Conservation (phyloP, 2,888 invertebrate species). For the Bimastos eiseni region DNA sequence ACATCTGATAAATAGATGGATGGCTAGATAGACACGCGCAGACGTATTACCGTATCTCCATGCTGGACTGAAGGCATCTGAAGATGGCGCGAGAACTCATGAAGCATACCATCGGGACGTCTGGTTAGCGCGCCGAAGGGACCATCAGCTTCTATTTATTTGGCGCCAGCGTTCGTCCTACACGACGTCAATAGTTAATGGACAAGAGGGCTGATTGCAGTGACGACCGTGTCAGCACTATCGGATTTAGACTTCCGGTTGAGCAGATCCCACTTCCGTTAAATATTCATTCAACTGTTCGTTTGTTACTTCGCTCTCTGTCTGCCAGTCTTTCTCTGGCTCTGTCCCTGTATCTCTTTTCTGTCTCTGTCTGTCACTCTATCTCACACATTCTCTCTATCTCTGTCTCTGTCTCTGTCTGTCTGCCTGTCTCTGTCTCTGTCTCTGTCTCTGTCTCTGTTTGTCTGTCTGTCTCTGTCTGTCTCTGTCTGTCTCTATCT, state of each 20-base stretch:
- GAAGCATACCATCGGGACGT: background rate
- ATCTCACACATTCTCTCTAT: no score
- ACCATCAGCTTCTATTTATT: background rate
- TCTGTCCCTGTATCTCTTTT: no score
- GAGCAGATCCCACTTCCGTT: background rate
- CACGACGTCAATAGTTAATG: background rate
- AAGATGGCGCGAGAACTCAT: slow-evolving; percentile 6
- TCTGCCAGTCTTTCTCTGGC: no score
- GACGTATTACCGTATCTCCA: background rate
- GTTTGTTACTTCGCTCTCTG: background rate
- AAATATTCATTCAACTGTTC: background rate
- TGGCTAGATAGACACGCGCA: background rate
- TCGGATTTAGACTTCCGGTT: background rate
- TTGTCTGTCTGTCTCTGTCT: no score
- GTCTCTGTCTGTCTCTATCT: no score
- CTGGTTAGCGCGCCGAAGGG: background rate
- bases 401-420: no score
- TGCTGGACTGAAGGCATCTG: background rate
- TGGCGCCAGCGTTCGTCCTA: background rate
- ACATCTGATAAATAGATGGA: background rate
- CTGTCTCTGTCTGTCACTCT: no score
- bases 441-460: no score
- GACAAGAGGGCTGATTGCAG: background rate
- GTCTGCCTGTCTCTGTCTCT: no score
- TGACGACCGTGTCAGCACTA: background rate